A percentile compares a stretch with the other conserved stretches of the same genome.
phyloP scores from a whole-genome alignment of 2,888 invertebrate genomes.

The Eumerus sabulonum region DNA sequence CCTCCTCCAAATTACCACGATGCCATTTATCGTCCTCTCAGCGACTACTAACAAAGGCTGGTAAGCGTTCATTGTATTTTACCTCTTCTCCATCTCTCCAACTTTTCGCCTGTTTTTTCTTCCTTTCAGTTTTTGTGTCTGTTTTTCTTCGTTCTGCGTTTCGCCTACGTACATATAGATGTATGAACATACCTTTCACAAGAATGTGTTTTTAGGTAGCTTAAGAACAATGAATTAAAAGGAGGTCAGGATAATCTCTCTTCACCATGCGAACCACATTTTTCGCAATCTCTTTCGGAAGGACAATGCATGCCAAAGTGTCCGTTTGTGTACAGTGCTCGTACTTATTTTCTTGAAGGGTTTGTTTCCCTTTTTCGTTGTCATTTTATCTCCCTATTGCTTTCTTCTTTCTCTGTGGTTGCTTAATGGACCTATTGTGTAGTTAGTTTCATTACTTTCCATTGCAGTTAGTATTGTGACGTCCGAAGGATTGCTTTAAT shows the following conservation, averaged over 20 bases:
- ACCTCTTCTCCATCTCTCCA: background rate
- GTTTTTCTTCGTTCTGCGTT: too few species aligned
- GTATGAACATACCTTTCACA: too few species aligned
- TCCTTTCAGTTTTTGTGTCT: background rate
- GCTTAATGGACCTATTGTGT: too few species aligned
- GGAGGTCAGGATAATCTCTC: conserved; percentile 37
- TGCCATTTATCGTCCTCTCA: conserved; percentile 23
- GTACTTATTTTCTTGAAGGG: too few species aligned
- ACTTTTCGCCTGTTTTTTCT: conserved; percentile 22
- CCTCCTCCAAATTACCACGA: conserved; percentile 41
- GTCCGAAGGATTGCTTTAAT: too few species aligned
- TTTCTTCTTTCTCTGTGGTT: too few species aligned
- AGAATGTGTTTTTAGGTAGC: conserved; percentile 38
- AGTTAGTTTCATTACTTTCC: too few species aligned
- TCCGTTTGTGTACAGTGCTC: background rate
- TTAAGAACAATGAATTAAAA: conserved; percentile 62
- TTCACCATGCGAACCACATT: conserved; percentile 25
- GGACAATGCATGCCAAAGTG: conserved; percentile 39
- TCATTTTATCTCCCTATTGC: too few species aligned
- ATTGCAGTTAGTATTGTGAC: too few species aligned
- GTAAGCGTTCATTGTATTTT: conserved; percentile 20
- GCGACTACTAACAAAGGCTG: conserved; percentile 23
- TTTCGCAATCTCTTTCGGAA: conserved; percentile 44
- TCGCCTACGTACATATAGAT: too few species aligned
- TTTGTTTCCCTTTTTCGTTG: too few species aligned